Evolutionary conservation across 2,113 vertebrate genomes (phyloP), one percentile per base, ranked within the genome.

Genomic region (Cinclus cinclus): DNA sequence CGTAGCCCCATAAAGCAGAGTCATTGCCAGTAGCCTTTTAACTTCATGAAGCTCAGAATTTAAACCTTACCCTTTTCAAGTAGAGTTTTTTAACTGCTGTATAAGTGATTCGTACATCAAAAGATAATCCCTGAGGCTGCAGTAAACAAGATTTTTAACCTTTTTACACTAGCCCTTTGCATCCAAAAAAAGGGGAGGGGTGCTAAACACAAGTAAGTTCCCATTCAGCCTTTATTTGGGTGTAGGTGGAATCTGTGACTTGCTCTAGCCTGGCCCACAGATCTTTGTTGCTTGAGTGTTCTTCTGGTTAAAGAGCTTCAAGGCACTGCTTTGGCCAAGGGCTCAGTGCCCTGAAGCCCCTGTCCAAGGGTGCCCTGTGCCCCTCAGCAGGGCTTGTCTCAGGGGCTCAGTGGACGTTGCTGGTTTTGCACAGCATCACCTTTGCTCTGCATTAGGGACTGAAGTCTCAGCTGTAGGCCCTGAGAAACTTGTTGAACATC

Each of bases 61-160:
- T 68, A 46, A 90, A 63, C 76, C 35, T 3, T 76, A 22, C 46
- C 35, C 16, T 86, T 83, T 69, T 41, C 75, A 70, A 35, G n/a
- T 18, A 25, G 52, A n/a, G 67, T 24, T 80, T 83, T 73, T 59
- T 74, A 70, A 5, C 33, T 30, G 62, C 33, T 47, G 3, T 35
- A 0, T 49, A 28, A 76, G 28, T 41, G 46, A 71, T 76, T 75
- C 69, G 28, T 69, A 65, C n/a, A 73, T 69, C 33, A 58, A 46
- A 79, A 93, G 46, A 69, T 76, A 68, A 93, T 55, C 35, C 41
- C 58, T 37, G 44, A 79, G 58, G 53, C 74, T 7, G 1, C 31
- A 74, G 47, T 79, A 71, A 86, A 89, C 35, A 68, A 24, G 63
- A 50, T 73, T 93, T 86, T 75, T 69, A 87, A 87, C 31, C 20